phyloP scores from a whole-genome alignment of 2,797 vertebrate genomes.

The Parauchenoglanis ngamensis region DNA sequence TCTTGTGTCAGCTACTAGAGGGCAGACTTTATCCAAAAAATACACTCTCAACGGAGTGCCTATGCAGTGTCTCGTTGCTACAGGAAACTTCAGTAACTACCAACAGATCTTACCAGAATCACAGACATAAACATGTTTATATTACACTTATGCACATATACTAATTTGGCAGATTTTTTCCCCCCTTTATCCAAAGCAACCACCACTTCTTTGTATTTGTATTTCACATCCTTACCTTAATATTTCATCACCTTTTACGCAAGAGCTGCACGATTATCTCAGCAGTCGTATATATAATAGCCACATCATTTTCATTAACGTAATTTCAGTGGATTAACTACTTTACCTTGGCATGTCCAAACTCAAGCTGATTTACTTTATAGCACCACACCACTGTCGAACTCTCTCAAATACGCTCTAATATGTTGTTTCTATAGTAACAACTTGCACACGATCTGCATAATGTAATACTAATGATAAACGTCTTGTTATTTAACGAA shows the following conservation, averaged over 20 bases:
- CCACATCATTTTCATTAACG: not conserved
- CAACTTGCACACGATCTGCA: not conserved
- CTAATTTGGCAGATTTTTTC: not conserved
- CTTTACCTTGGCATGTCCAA: not conserved
- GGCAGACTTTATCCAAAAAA: slow-evolving; percentile 53
- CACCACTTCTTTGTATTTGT: not conserved
- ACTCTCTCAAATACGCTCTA: not conserved
- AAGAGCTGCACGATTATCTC: not conserved
- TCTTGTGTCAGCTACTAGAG: slow-evolving; percentile 61
- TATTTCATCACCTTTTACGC: not conserved
- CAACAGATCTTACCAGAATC: no score
- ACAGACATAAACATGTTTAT: not conserved
- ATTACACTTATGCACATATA: not conserved
- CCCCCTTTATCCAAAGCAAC: not conserved
- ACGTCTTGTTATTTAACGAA: not conserved
- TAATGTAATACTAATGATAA: not conserved
- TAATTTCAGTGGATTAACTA: not conserved
- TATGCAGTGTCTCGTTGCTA: not conserved
- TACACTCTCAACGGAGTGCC: not conserved
- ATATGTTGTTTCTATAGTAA: not conserved
- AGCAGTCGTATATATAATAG: no score
- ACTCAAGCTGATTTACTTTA: not conserved
- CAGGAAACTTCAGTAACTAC: not conserved
- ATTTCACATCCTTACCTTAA: not conserved
- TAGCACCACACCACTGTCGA: no score